phyloP scores from a whole-genome alignment of 2,888 invertebrate species.

The Hemicrepidius hirtus region DNA sequence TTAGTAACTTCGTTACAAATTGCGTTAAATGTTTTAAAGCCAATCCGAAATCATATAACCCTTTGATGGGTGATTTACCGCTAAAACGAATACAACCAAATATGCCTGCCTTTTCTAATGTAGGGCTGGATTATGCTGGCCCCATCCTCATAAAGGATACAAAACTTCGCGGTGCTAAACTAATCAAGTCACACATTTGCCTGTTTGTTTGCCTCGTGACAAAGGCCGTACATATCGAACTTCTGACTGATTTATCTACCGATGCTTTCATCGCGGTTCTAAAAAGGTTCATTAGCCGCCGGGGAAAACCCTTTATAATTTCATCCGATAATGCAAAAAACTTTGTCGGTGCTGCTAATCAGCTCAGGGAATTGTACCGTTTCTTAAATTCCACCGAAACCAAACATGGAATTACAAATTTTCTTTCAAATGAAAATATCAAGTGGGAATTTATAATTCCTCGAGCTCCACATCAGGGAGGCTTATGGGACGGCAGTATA shows the following conservation, averaged over 20 bases:
- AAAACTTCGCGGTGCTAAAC: slow-evolving; percentile 22
- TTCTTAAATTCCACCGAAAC: no score
- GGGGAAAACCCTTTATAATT: slow-evolving; percentile 55
- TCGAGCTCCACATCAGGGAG: no score
- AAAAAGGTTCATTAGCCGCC: slow-evolving; percentile 59
- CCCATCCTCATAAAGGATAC: slow-evolving; percentile 24
- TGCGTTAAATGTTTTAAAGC: slow-evolving; percentile 42
- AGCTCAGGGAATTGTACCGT: no score
- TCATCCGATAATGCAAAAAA: no score
- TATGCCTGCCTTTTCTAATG: slow-evolving; percentile 27
- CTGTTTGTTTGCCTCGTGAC: slow-evolving; percentile 60
- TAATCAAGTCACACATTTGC: slow-evolving; percentile 54
- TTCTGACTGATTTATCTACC: slow-evolving; percentile 59
- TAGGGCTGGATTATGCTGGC: slow-evolving; percentile 57
- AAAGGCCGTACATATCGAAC: slow-evolving; percentile 62
- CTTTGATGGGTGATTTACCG: slow-evolving; percentile 44
- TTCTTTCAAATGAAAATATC: no score
- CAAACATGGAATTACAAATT: no score
- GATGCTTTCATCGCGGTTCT: slow-evolving; percentile 63
- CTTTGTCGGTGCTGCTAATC: no score
- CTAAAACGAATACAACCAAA: slow-evolving; percentile 1
- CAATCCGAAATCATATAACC: slow-evolving; percentile 16
- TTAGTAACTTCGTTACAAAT: no score
- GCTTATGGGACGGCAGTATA: no score
- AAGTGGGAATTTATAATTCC: no score